Conservation (phyloP, 2,113 vertebrate species). For the Galemys pyrenaicus region DNA sequence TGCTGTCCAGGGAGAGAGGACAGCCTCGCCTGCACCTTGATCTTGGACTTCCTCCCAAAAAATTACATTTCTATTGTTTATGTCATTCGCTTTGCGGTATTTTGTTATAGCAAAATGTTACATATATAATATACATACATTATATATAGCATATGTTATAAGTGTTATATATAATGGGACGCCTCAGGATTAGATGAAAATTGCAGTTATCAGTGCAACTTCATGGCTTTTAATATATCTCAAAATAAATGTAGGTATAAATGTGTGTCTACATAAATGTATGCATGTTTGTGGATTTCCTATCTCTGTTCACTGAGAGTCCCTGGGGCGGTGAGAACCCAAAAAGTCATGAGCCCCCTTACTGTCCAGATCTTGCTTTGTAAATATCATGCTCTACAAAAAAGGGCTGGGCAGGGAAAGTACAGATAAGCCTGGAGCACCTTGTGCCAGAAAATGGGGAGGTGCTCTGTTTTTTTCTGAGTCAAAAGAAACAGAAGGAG, state of each 20-base stretch:
- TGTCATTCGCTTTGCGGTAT: not conserved
- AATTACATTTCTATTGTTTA: not conserved
- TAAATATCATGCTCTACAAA: constrained; percentile 18
- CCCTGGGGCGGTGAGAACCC: not conserved
- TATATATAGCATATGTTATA: no score
- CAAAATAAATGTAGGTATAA: not conserved
- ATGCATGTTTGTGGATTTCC: not conserved
- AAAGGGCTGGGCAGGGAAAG: not conserved
- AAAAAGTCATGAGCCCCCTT: not conserved
- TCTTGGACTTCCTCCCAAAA: not conserved
- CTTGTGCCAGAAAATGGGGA: not conserved
- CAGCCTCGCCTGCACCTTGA: not conserved
- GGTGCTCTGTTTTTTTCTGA: not conserved
- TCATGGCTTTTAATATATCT: not conserved
- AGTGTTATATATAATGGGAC: not conserved
- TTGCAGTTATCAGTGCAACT: not conserved
- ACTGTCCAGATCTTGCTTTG: not conserved
- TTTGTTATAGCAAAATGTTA: not conserved
- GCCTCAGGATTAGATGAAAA: not conserved
- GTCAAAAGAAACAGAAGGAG: not conserved
- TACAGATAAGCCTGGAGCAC: not conserved
- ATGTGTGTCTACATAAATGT: not conserved
- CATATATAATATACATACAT: no score
- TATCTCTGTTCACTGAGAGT: not conserved
- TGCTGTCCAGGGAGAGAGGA: not conserved